A percentile compares a stretch with the other conserved stretches of the same genome.
phyloP scores from a whole-genome alignment of 2,888 invertebrate genomes.

The Ectobius pallidus region DNA sequence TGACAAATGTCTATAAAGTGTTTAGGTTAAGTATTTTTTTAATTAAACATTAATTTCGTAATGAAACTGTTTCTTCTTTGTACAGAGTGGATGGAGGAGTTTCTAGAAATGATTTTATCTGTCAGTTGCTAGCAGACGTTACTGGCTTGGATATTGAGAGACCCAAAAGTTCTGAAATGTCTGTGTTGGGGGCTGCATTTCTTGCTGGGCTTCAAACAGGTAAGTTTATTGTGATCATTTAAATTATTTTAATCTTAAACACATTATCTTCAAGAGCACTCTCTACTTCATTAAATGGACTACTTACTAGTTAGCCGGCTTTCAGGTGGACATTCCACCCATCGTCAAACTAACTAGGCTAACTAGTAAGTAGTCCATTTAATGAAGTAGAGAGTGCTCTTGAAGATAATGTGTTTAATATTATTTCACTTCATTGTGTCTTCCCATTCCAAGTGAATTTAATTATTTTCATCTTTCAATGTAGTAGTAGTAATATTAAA shows the following conservation, averaged over 20 bases:
- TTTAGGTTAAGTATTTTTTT: too few relatives aligned
- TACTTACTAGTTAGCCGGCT: too few relatives aligned
- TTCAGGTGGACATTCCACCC: too few relatives aligned
- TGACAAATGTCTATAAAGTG: too few relatives aligned
- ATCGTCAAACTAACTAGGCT: too few relatives aligned
- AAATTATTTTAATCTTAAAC: too few relatives aligned
- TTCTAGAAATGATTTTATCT: conserved; percentile 89
- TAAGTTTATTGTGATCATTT: conserved; percentile 50
- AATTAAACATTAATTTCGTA: too few relatives aligned
- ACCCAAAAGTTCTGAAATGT: conserved; percentile 75
- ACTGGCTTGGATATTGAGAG: conserved; percentile 78
- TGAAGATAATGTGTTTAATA: not conserved
- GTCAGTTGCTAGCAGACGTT: conserved; percentile 86
- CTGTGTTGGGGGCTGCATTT: conserved; percentile 84
- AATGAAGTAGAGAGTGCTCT: too few relatives aligned
- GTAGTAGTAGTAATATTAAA: not conserved
- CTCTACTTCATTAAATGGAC: too few relatives aligned
- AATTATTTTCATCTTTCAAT: not conserved
- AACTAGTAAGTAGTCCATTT: not conserved
- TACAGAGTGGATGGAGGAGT: conserved; percentile 92
- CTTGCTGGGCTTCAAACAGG: conserved; percentile 83
- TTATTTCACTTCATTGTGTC: not conserved
- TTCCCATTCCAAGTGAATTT: too few relatives aligned
- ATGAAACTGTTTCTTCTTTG: too few relatives aligned
- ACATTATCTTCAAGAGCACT: too few relatives aligned